Evolutionary conservation across 1,140 invertebrate species (phyloP).

Genomic region (Philopotamus ludificatus): DNA sequence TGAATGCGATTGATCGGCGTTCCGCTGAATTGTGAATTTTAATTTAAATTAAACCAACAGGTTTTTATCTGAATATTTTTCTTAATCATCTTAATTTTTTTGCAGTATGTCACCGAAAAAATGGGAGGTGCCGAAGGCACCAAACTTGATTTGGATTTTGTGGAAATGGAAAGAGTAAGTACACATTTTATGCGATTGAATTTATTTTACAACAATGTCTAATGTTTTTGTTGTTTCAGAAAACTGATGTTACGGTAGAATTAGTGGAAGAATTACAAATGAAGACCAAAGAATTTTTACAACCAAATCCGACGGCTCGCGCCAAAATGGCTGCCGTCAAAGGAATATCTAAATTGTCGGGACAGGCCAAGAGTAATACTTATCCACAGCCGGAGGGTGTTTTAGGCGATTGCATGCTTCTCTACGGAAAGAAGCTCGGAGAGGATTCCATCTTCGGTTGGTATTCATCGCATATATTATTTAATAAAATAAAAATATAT

Average conservation of each 20-base stretch:
- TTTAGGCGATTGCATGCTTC: slow-evolving; percentile 94
- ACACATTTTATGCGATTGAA: neutral
- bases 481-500: slow-evolving; percentile 6
- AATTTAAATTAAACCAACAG: no score
- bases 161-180: slow-evolving; percentile 97
- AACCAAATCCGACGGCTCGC: slow-evolving; percentile 95
- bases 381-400: slow-evolving; percentile 99
- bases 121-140: slow-evolving; percentile 99
- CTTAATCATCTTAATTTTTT: no score
- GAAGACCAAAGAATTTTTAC: slow-evolving; percentile 98
- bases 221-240: slow-evolving; percentile 56
- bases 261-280: slow-evolving; percentile 92
- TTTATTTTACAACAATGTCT: neutral
- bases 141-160: slow-evolving; percentile 96
- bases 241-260: slow-evolving; percentile 95
- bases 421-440: slow-evolving; percentile 93
- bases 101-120: slow-evolving; percentile 98
- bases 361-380: slow-evolving; percentile 85
- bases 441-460: slow-evolving; percentile 91
- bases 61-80: no score
- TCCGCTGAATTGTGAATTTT: no score
- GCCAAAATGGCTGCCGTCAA: slow-evolving; percentile 95
- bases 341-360: slow-evolving; percentile 84
- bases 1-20: no score
- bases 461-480: slow-evolving; percentile 25